phyloP scores from a whole-genome alignment of 2,797 vertebrate genomes.

The Falco columbarius region DNA sequence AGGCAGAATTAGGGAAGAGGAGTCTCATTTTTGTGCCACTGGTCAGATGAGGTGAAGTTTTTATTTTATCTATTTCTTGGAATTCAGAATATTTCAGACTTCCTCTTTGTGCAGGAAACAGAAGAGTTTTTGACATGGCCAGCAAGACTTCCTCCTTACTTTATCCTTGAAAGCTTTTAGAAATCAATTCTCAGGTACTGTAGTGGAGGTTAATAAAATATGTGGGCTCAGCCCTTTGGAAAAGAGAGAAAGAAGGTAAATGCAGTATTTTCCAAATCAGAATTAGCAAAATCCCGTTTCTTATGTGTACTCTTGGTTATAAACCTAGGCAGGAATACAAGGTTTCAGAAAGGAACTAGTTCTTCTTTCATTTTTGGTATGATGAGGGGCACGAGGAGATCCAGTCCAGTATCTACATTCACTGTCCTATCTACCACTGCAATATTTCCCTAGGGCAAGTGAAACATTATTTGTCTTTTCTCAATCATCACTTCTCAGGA shows the following conservation, averaged over 20 bases:
- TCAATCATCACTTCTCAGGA: neutral
- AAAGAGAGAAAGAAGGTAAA: neutral
- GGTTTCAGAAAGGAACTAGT: neutral
- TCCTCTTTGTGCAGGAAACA: conserved; percentile 41
- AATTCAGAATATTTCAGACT: conserved; percentile 39
- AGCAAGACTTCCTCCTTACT: conserved; percentile 21
- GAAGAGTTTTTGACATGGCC: neutral
- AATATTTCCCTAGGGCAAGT: neutral
- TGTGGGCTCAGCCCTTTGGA: neutral
- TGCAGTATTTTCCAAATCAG: neutral
- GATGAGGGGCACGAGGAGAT: neutral
- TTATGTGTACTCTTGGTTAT: neutral
- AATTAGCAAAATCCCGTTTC: neutral
- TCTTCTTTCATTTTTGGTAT: conserved; percentile 23
- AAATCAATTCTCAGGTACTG: neutral
- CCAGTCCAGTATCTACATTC: neutral
- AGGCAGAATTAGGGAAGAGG: neutral
- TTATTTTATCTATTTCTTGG: conserved; percentile 24
- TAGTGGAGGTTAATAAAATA: neutral
- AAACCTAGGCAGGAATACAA: neutral
- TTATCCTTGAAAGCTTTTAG: neutral
- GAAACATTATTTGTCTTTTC: conserved; percentile 22
- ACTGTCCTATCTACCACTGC: neutral
- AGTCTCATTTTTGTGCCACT: neutral
- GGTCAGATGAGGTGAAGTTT: neutral